These are phyloP conservation scores for Argyresthia albistria DNA, from an alignment of 2,888 invertebrate genomes.

Conservation along the genomic window DNA sequence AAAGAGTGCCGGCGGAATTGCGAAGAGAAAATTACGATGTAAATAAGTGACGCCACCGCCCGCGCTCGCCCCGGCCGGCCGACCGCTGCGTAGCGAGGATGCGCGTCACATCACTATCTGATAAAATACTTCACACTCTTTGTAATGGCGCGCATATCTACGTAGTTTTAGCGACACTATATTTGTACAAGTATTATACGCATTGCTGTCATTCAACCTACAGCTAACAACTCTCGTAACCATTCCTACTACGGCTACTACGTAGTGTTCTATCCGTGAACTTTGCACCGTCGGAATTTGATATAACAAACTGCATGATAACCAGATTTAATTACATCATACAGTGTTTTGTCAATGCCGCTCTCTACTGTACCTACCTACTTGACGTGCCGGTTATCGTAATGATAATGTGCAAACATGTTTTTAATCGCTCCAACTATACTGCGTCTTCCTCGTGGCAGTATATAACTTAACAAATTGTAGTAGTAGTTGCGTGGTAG, in stretches of 20 bases:
- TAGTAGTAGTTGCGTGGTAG: too few species aligned
- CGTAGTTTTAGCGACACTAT: conserved; percentile 2
- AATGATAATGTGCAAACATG: too few species aligned
- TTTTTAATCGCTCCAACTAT: too few species aligned
- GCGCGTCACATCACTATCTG: conserved; percentile 27
- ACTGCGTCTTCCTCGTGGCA: too few species aligned
- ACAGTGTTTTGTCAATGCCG: too few species aligned
- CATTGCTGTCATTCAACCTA: background rate
- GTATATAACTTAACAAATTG: too few species aligned
- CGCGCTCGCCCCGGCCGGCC: conserved; percentile 4
- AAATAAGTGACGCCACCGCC: conserved; percentile 17
- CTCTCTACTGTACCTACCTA: too few species aligned
- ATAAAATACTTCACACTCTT: background rate
- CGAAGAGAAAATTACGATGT: conserved; percentile 17
- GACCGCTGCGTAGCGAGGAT: conserved; percentile 18
- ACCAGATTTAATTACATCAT: too few species aligned
- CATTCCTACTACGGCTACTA: background rate
- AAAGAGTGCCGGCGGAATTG: conserved; percentile 27
- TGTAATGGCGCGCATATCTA: background rate
- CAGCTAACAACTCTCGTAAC: too few species aligned
- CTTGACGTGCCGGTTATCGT: too few species aligned
- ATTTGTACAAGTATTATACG: background rate
- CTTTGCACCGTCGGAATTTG: too few species aligned
- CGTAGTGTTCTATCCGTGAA: background rate
- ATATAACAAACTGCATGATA: too few species aligned